phyloP scores from a whole-genome alignment of 2,113 vertebrate species.

The Pipa parva region DNA sequence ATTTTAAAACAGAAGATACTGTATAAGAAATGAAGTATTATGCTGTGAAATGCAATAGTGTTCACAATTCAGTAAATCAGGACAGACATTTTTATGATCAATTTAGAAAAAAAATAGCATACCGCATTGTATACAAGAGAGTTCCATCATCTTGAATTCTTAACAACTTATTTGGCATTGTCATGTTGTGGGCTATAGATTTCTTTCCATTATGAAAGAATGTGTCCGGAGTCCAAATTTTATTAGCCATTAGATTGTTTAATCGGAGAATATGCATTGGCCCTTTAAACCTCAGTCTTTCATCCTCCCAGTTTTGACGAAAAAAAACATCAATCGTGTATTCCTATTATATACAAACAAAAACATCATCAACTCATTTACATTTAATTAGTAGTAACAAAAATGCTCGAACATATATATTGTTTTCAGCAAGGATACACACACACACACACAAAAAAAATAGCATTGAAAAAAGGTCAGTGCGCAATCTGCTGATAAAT shows the following conservation, averaged over 20 bases:
- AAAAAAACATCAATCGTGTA: conserved; percentile 98
- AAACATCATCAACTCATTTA: conserved; percentile 11
- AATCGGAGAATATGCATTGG: conserved; percentile 95
- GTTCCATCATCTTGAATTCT: conserved; percentile 94
- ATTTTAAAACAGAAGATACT: no score
- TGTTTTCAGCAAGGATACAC: no score
- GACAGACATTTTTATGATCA: no score
- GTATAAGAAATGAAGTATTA: no score
- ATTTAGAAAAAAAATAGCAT: conserved; percentile 26
- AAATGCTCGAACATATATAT: conserved; percentile 12
- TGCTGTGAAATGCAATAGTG: no score
- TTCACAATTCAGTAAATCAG: no score
- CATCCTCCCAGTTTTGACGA: conserved; percentile 95
- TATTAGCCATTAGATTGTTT: conserved; percentile 98
- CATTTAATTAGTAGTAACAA: no score
- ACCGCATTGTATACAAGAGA: conserved; percentile 96
- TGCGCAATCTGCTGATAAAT: no score
- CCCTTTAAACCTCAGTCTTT: conserved; percentile 88
- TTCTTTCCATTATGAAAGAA: conserved; percentile 99
- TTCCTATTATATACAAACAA: conserved; percentile 78
- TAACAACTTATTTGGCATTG: conserved; percentile 96
- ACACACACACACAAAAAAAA: no score
- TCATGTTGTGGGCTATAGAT: conserved; percentile 98
- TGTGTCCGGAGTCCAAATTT: conserved; percentile 98
- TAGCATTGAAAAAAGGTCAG: no score